Evolutionary conservation across 2,797 vertebrate genomes (phyloP), one percentile per base, ranked within the genome.

Genomic region (Staurois parvus): DNA sequence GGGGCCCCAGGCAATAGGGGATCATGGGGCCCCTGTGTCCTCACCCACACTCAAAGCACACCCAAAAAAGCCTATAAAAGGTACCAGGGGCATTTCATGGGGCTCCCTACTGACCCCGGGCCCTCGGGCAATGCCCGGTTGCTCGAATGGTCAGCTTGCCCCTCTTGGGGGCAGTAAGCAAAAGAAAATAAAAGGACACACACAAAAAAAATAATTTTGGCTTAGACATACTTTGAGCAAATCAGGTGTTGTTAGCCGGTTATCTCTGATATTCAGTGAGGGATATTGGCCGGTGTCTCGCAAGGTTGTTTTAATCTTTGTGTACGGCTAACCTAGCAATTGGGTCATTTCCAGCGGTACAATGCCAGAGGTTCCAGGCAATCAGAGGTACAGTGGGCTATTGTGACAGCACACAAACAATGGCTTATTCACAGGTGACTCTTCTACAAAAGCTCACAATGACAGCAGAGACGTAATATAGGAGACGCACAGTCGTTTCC

Each of bases 391-490:
- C 42, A 80, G 67, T 19, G 13, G 52, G 45, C 48, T 66, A 45
- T 24, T 29, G 10, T 40, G 40, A 28, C 5, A 9, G 24, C 48
- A 17, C 42, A 70, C 40, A 80, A 68, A n/a, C 67, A 48, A 28
- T 37, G 17, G 82, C 56, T 84, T 67, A 48, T 21, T 72, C 68
- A 29, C 74, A 77, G 76, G 75, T 84, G 83, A 77, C 67, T 52
- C 56, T 48, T 30, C 28, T 10, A 45, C 68, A 45, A 34, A 13
- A 29, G 75, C 75, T 76, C 24, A 56, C 30, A 70, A 70, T 56
- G 48, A 76, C 62, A 13, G 69, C 32, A 62, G 9, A 59, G 62
- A 52, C 1, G 40, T 28, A 84, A 84, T 69, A 77, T 70, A 59
- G 45, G 48, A 37, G 66, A 59, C 59, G 29, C 13, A 59, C 30